Conservation (phyloP, 2,113 vertebrate species). For the Lichenostomus cassidix region DNA sequence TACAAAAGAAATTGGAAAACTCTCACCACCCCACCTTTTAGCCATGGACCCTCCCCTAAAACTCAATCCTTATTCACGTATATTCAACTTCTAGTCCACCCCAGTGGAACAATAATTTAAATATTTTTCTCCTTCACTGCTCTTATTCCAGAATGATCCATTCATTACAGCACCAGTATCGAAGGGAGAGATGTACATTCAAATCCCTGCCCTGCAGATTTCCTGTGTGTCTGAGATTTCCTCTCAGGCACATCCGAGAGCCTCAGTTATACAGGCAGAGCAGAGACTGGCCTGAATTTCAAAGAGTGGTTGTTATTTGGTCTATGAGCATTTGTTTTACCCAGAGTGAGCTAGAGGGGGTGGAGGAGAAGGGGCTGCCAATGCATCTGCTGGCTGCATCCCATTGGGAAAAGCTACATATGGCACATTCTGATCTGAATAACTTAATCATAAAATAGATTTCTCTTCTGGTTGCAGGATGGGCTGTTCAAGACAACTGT, state of each 20-base stretch:
- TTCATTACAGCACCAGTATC: accelerated
- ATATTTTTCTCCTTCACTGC: not conserved
- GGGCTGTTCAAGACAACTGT: not conserved
- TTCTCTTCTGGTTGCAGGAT: not conserved
- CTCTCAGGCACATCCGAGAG: not conserved
- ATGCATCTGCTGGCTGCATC: not conserved
- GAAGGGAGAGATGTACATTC: not conserved
- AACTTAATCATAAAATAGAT: not conserved
- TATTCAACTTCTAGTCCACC: not conserved
- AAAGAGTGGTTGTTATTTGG: not conserved
- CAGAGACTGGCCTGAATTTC: not conserved
- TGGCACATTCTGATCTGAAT: not conserved
- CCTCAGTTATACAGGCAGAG: not conserved
- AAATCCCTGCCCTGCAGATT: not conserved
- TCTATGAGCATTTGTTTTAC: not conserved
- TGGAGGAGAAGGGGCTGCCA: not conserved
- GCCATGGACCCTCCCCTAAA: not conserved
- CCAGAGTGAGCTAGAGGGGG: not conserved
- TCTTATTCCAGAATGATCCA: not conserved
- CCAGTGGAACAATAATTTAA: not conserved
- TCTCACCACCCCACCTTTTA: not conserved
- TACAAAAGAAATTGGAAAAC: not conserved
- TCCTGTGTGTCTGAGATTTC: not conserved
- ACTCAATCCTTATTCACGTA: too few relatives aligned
- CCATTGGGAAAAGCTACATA: not conserved